phyloP scores from a whole-genome alignment of 2,113 vertebrate genomes.

The Corynorhinus townsendii region DNA sequence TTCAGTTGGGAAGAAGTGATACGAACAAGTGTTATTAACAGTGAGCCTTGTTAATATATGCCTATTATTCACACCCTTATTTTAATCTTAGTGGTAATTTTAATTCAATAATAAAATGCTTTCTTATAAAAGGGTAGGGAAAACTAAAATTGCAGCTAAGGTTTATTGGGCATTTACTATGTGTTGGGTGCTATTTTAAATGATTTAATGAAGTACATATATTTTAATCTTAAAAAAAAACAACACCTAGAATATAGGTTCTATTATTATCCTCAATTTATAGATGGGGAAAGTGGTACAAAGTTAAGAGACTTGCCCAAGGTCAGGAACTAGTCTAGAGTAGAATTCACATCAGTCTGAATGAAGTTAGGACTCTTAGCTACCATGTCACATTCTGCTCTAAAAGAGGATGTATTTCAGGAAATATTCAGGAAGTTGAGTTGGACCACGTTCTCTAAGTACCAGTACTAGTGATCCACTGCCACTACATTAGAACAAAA shows the following conservation, averaged over 20 bases:
- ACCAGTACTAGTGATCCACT: not conserved
- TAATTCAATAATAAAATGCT: not conserved
- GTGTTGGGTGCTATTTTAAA: not conserved
- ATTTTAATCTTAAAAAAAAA: conserved; percentile 34
- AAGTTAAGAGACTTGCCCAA: not conserved
- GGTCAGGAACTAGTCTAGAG: not conserved
- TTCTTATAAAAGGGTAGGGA: not conserved
- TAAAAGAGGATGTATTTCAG: not conserved
- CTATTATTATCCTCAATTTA: not conserved
- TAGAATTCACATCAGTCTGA: not conserved
- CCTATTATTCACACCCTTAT: not conserved
- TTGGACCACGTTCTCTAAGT: not conserved
- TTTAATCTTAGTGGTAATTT: conserved; percentile 23
- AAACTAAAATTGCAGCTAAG: not conserved
- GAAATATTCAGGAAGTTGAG: not conserved
- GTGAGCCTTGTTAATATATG: not conserved
- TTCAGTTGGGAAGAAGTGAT: not conserved
- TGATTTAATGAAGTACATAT: not conserved
- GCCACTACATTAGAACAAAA: not conserved
- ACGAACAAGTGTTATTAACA: not conserved
- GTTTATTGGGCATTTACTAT: not conserved
- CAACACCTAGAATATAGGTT: not conserved
- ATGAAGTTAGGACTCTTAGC: not conserved
- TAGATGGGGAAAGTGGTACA: not conserved
- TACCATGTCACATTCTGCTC: not conserved